A percentile compares a stretch with the other conserved stretches of the same genome.
phyloP scores from a whole-genome alignment of 37 sponge, comb jelly and placozoan genomes.

The Oscarella lobularis region DNA sequence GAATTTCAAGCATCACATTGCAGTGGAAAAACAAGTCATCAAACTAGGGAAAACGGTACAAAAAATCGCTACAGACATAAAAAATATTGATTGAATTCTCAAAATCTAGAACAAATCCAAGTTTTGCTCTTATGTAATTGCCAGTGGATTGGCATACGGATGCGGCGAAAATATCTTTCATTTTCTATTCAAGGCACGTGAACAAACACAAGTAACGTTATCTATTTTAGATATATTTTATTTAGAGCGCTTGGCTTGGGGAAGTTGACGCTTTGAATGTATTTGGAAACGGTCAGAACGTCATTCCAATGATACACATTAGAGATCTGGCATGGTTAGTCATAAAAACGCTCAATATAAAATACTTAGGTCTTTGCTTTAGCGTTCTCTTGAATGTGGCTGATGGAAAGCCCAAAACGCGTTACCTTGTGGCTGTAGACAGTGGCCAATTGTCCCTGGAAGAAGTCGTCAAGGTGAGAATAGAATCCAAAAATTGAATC shows the following conservation, averaged over 20 bases:
- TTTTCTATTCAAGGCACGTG: conserved; percentile 62
- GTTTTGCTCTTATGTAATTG: conserved; percentile 77
- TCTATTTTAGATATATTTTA: no score
- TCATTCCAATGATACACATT: conserved; percentile 81
- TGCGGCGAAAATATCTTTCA: conserved; percentile 75
- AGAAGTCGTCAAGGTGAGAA: conserved; percentile 60
- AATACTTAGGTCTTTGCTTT: background rate
- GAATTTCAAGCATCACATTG: conserved; percentile 70
- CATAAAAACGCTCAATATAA: background rate
- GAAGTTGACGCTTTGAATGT: conserved; percentile 9
- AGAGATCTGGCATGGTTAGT: conserved; percentile 65
- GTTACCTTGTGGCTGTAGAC: conserved; percentile 85
- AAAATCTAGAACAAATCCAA: conserved; percentile 52
- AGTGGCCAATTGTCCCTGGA: conserved; percentile 60
- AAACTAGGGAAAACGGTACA: conserved; percentile 88
- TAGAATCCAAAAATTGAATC: no score
- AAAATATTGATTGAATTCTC: background rate
- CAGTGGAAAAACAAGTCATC: conserved; percentile 73
- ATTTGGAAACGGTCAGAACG: conserved; percentile 82
- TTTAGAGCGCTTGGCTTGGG: no score
- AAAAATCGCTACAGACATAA: background rate
- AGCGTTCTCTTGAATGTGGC: conserved; percentile 56
- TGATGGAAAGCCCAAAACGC: conserved; percentile 55
- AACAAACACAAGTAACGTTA: no score
- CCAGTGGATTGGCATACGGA: conserved; percentile 81